Evolutionary conservation across 1,140 invertebrate species (phyloP), one percentile per base, ranked within the genome.

Genomic region (Sycophaga agraensis): DNA sequence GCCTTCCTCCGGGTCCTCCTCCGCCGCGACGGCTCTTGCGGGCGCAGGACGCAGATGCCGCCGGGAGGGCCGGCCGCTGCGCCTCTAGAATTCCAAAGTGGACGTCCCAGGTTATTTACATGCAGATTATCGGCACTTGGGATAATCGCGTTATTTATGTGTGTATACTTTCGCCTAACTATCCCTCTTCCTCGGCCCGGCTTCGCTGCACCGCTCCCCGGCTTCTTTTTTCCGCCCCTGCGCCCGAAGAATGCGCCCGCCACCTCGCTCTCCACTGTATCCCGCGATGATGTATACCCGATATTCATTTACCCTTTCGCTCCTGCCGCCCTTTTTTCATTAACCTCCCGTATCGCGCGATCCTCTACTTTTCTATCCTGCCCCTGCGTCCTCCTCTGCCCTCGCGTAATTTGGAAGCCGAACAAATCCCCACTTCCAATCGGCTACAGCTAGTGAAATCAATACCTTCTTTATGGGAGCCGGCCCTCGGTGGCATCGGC

Each of bases 1-100:
- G 12, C 50, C 46, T 76, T 79, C 75, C 66, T 62, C 8, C 65
- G 65, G 67, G 69, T 65, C 69, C 66, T 64, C 63, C 63, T 54
- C 46, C 37, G 57, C 34, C 56, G 24, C 26, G n/a, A n/a, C n/a
- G n/a, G n/a, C n/a, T n/a, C n/a, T n/a, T n/a, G n/a, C n/a, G n/a
- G n/a, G n/a, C n/a, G n/a, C n/a, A n/a, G n/a, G n/a, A n/a, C n/a
- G n/a, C n/a, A n/a, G n/a, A n/a, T n/a, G n/a, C n/a, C n/a, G n/a
- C n/a, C n/a, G n/a, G 16, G 16, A 7, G 4, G 19, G 40, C 50
- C 34, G 35, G 34, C 37, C 28, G 28, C 28, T n/a, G n/a, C n/a
- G n/a, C n/a, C n/a, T n/a, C n/a, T n/a, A n/a, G n/a, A n/a, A n/a
- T n/a, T n/a, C n/a, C n/a, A 28, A 66, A 64, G 43, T 53, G 37